phyloP scores from a whole-genome alignment of 2,888 invertebrate species.

The Lasioglossum lativentre region DNA sequence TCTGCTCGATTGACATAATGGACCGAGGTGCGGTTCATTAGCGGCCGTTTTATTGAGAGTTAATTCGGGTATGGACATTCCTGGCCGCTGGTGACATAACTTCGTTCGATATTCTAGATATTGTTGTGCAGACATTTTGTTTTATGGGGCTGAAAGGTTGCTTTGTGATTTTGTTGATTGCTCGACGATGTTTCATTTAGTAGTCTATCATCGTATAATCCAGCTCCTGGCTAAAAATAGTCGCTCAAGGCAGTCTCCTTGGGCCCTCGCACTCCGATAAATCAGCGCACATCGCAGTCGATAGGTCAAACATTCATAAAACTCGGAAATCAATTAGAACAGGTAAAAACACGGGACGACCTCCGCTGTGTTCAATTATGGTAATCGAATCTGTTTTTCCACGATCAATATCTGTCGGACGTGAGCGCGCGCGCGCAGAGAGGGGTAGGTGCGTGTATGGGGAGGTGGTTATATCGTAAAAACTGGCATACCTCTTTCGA shows the following conservation, averaged over 20 bases:
- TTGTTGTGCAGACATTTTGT: not conserved
- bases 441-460: not conserved
- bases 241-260: not conserved
- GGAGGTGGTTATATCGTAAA: not conserved
- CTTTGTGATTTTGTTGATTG: not conserved
- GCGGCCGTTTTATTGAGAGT: conserved; percentile 16
- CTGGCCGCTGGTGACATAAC: not conserved
- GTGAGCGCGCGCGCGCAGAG: not conserved
- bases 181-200: no score
- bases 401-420: not conserved
- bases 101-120: not conserved
- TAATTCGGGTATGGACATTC: conserved; percentile 39
- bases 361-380: not conserved
- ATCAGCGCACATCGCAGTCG: not conserved
- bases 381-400: not conserved
- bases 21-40: conserved; percentile 23
- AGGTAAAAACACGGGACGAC: not conserved
- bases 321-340: not conserved
- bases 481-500: conserved; percentile 14
- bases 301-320: not conserved
- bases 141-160: not conserved
- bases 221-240: not conserved
- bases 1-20: conserved; percentile 28
- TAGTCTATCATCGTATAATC: no score
- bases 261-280: not conserved